Percentiles rank a stretch among this genome's conserved stretches.
Conservation (phyloP, 2,888 invertebrate species). For the Leptopilina myrica region DNA sequence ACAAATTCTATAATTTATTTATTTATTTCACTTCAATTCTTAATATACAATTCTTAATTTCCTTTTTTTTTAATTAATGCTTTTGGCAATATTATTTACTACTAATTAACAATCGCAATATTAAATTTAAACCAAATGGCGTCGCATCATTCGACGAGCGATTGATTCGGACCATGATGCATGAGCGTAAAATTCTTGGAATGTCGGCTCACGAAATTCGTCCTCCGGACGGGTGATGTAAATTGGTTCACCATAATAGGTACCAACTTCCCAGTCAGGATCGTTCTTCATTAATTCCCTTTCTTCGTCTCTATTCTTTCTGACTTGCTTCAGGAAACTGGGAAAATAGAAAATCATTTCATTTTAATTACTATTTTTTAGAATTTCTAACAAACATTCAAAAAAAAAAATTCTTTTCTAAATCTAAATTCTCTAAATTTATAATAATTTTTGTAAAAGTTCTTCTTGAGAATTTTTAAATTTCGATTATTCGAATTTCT, state of each 20-base stretch:
- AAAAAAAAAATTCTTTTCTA: too few species aligned
- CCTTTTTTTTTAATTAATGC: constrained; percentile 42
- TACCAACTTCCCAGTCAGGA: constrained; percentile 94
- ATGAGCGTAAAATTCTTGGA: constrained; percentile 52
- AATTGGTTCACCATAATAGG: constrained; percentile 89
- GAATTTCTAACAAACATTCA: too few species aligned
- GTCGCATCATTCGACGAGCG: not conserved
- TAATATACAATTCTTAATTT: constrained; percentile 4
- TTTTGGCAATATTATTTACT: constrained; percentile 37
- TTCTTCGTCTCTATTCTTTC: constrained; percentile 90
- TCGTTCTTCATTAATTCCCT: constrained; percentile 92
- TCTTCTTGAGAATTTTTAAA: too few species aligned
- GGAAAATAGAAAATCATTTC: constrained; percentile 43
- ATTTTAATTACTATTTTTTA: too few species aligned
- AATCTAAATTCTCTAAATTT: too few species aligned
- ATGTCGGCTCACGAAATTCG: constrained; percentile 46
- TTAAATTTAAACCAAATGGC: constrained; percentile 21
- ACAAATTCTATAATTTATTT: not conserved
- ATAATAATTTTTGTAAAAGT: too few species aligned
- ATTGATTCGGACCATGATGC: constrained; percentile 17
- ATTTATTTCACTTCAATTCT: not conserved
- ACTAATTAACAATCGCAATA: constrained; percentile 26
- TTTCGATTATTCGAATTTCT: too few species aligned
- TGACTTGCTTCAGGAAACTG: constrained; percentile 85
- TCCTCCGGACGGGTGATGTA: constrained; percentile 82